Conservation (phyloP, 2,113 vertebrate species). For the Microcebus lehilahytsara region DNA sequence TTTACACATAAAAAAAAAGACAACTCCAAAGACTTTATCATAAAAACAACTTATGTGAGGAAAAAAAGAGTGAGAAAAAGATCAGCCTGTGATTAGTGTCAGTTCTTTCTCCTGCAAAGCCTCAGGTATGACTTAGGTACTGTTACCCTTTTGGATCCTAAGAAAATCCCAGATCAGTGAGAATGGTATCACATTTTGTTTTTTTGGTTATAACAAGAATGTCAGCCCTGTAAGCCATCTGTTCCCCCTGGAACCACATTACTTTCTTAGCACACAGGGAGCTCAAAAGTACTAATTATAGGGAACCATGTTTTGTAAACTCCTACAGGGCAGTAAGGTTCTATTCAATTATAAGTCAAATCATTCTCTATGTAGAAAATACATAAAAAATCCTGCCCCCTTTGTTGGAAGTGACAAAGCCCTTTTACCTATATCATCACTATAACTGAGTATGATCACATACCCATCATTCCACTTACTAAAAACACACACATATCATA, state of each 20-base stretch:
- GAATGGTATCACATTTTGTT: neutral
- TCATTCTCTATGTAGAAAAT: neutral
- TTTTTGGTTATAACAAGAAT: neutral
- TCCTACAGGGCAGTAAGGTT: neutral
- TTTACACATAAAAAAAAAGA: neutral
- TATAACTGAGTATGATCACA: neutral
- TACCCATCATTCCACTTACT: neutral
- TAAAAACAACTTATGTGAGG: neutral
- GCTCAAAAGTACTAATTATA: neutral
- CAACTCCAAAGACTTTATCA: neutral
- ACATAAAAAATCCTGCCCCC: neutral
- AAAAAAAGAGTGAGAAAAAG: neutral
- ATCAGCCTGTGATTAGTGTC: neutral
- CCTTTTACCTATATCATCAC: neutral
- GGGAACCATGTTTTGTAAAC: neutral
- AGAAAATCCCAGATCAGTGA: neutral
- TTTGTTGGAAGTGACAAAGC: neutral
- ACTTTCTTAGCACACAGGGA: neutral
- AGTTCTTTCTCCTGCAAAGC: neutral
- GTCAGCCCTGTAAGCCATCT: neutral
- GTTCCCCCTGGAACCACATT: neutral
- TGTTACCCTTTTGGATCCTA: neutral
- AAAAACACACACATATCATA: neutral
- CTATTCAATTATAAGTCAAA: neutral
- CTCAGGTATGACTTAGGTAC: neutral